Percentiles rank a stretch among this genome's conserved stretches.
Evolutionary conservation across 2,797 vertebrate species (phyloP).

Genomic region (Numenius phaeopus): DNA sequence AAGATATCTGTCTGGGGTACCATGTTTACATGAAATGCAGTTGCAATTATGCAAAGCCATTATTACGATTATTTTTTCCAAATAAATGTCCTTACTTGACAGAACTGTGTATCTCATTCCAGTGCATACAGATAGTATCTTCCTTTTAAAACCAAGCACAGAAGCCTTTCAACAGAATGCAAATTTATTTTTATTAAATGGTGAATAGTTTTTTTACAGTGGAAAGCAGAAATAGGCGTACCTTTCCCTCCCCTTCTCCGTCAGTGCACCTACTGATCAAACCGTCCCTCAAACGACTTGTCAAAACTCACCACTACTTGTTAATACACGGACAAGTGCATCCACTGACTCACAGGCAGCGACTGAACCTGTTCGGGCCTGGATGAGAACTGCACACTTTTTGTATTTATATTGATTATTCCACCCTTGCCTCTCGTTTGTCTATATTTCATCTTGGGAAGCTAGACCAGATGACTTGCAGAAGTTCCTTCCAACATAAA

Average conservation of each 20-base stretch:
- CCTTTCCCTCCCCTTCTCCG: background rate
- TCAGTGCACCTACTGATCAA: background rate
- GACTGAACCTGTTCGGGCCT: background rate
- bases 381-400: background rate
- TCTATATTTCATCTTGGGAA: background rate
- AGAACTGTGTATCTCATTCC: background rate
- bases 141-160: background rate
- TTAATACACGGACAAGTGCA: background rate
- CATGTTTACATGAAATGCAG: background rate
- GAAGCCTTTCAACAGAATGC: background rate
- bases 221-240: background rate
- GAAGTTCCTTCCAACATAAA: background rate
- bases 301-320: background rate
- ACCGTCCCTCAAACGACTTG: background rate
- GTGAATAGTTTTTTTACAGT: background rate
- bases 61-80: background rate
- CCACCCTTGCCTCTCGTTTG: background rate
- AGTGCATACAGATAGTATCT: background rate
- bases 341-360: background rate
- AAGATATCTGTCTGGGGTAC: background rate
- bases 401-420: background rate
- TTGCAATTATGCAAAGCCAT: background rate
- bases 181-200: background rate
- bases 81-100: background rate
- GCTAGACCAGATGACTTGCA: background rate